phyloP scores from a whole-genome alignment of 2,797 vertebrate species.

The Zalophus californianus region DNA sequence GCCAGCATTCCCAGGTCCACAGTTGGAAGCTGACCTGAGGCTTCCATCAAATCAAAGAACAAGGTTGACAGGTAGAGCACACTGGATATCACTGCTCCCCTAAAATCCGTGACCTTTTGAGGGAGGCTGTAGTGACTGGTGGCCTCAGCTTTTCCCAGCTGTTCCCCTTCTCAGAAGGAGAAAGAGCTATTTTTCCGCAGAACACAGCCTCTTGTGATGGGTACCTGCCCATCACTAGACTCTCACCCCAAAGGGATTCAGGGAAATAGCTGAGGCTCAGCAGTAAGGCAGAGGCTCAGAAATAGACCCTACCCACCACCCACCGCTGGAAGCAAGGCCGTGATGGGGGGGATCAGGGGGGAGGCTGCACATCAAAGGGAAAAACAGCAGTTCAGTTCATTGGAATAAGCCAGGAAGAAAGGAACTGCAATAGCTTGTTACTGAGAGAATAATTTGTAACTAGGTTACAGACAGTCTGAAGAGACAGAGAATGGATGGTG shows the following conservation, averaged over 20 bases:
- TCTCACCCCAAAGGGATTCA: neutral
- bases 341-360: too few species aligned
- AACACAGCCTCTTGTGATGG: neutral
- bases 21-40: neutral
- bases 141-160: neutral
- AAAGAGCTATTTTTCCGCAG: neutral
- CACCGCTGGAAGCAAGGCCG: neutral
- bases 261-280: neutral
- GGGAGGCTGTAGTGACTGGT: neutral
- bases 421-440: neutral
- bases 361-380: neutral
- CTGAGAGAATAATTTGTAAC: neutral
- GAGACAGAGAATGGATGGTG: neutral
- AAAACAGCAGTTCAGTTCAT: neutral
- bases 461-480: constrained; percentile 15
- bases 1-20: neutral
- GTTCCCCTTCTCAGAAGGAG: neutral
- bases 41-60: neutral
- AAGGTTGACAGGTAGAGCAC: neutral
- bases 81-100: neutral
- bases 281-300: neutral
- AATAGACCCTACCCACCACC: neutral
- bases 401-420: constrained; percentile 31
- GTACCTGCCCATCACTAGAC: neutral
- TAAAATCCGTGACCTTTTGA: neutral